Conservation (phyloP, 2,888 invertebrate species). For the Phaonia tiefii region DNA sequence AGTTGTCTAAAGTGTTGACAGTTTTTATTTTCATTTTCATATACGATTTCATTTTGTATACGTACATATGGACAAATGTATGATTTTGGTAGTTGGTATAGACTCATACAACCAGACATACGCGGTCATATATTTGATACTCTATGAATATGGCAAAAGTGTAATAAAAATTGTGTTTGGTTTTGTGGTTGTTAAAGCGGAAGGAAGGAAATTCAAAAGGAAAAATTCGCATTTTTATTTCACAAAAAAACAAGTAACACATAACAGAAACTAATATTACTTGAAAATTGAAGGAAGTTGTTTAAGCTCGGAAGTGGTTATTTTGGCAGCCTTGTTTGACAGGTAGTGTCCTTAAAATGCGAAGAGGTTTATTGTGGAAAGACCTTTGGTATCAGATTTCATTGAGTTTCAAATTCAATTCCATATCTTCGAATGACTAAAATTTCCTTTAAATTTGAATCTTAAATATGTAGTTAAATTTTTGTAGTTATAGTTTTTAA, state of each 20-base stretch:
- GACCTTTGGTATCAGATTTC: no score
- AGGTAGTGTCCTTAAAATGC: no score
- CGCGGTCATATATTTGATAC: slow-evolving; percentile 23
- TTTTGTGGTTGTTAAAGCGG: slow-evolving; percentile 39
- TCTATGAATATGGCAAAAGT: slow-evolving; percentile 31
- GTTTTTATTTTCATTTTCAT: slow-evolving; percentile 43
- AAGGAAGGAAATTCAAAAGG: slow-evolving; percentile 55
- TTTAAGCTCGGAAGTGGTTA: neutral
- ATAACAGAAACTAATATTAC: neutral
- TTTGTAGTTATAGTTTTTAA: no score
- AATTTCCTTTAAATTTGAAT: no score
- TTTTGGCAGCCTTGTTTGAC: neutral
- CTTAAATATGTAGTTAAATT: no score
- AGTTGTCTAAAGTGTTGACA: slow-evolving; percentile 64
- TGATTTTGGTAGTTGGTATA: slow-evolving; percentile 12
- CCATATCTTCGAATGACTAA: no score
- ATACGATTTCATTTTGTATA: slow-evolving; percentile 31
- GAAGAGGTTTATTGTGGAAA: no score
- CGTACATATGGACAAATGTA: slow-evolving; percentile 23
- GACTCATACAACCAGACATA: slow-evolving; percentile 22
- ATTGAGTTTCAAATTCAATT: no score
- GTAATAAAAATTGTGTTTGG: slow-evolving; percentile 41
- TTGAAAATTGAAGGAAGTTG: neutral
- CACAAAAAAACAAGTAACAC: neutral
- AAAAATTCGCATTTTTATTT: slow-evolving; percentile 35